Conservation (phyloP, 2,888 invertebrate species). For the Drosophila phalerata region DNA sequence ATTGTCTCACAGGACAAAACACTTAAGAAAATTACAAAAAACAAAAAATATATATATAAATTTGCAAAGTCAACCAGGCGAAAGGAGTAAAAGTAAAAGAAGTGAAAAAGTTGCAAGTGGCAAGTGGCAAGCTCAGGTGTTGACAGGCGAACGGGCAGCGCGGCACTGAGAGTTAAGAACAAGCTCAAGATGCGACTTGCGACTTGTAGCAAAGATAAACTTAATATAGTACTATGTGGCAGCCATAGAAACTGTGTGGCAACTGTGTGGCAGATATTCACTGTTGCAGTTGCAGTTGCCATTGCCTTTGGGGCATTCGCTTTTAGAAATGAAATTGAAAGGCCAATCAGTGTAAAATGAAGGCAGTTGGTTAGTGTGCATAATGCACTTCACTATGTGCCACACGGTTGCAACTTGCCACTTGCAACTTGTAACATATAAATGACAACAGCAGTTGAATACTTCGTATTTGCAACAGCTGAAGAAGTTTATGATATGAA, state of each 20-base stretch:
- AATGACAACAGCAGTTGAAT: neutral
- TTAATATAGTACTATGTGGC: conserved; percentile 1
- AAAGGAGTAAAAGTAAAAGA: conserved; percentile 39
- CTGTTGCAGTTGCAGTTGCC: conserved; percentile 17
- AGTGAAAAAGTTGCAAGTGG: conserved; percentile 1
- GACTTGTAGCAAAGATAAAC: conserved; percentile 13
- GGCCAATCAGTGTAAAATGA: conserved; percentile 58
- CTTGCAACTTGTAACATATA: neutral
- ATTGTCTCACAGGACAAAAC: conserved; percentile 51
- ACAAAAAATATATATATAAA: conserved; percentile 26
- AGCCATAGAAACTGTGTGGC: neutral
- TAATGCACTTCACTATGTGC: conserved; percentile 30
- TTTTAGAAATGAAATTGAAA: conserved; percentile 62
- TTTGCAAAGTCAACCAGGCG: conserved; percentile 22
- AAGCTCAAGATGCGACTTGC: conserved; percentile 9
- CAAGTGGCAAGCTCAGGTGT: conserved; percentile 57
- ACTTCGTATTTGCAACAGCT: too few relatives aligned
- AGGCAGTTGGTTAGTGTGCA: conserved; percentile 58
- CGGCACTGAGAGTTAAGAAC: conserved; percentile 45
- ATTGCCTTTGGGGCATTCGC: conserved; percentile 42
- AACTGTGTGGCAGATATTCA: neutral
- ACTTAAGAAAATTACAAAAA: conserved; percentile 72
- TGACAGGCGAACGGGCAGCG: conserved; percentile 59
- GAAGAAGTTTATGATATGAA: too few relatives aligned
- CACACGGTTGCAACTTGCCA: neutral